Base-by-base conservation (phyloP, 35 echinoderm and acorn worm genomes). In the Strongylocentrotus purpuratus region DNA sequence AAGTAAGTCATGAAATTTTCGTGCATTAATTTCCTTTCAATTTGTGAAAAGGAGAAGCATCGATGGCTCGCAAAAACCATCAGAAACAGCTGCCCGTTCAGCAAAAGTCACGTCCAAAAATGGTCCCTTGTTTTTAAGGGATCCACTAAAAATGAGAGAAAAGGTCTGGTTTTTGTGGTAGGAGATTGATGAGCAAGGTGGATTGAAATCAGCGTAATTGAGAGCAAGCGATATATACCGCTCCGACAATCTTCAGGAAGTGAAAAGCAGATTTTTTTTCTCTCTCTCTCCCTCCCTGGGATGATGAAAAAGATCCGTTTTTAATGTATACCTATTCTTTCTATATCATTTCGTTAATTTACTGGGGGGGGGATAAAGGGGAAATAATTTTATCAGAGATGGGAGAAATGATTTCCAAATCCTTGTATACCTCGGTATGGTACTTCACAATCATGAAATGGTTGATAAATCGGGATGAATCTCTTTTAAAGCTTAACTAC, bases 1-100 rank as follows among this genome's bases (percentile, higher is more conserved):
- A 8, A 28, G 65, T 78, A 78, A 78, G 65, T 78, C 65, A 78
- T 78, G 65, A 78, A 78, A 78, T 78, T 78, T 78, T 78, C 22
- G 65, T 78, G 65, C 65, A 78, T 78, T 78, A 78, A 78, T 78
- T 78, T 78, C 65, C 65, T 78, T 78, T 78, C 65, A 78, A 78
- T 78, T 78, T 78, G 7, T 78, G 65, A 78, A 78, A 59, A 78
- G 65, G 65, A 78, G 65, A 78, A 78, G 65, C 28, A 78, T 78
- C 65, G 65, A 78, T 78, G 65, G 65, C 65, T 78, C 22, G 65
- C 22, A 7, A 22, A 78, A n/a, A 78, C 7, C 65, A 78, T 28
- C 20, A 78, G 25, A 78, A 78, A 22, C 65, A 78, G 65, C 65
- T 78, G 65, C 65, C 65, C 65, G 10, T n/a, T 78, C 20, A 78